Percentiles rank a stretch among this genome's conserved stretches.
These are phyloP conservation scores for Aptenodytes patagonicus DNA, from an alignment of 2,113 vertebrate genomes.

Conservation along the genomic window DNA sequence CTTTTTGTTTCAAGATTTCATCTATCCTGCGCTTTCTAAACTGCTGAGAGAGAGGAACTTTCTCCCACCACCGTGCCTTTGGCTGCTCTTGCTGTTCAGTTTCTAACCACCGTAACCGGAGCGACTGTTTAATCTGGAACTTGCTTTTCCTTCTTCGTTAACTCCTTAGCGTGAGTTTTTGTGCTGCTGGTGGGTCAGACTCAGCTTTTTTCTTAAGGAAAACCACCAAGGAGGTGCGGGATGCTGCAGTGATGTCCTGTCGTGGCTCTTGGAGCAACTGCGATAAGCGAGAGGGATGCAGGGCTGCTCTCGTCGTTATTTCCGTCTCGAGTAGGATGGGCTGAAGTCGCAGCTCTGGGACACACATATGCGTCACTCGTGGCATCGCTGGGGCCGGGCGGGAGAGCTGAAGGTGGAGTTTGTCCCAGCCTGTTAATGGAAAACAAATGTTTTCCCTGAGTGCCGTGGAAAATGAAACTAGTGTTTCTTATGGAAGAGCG, in stretches of 20 bases:
- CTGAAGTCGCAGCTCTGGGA: neutral
- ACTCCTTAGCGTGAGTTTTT: neutral
- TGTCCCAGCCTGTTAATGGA: neutral
- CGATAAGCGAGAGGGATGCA: rapidly evolving
- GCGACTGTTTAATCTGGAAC: neutral
- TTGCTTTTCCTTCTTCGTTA: neutral
- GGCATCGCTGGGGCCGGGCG: neutral
- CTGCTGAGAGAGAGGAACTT: neutral
- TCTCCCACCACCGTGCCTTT: rapidly evolving
- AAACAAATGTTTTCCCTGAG: neutral
- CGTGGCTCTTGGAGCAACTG: rapidly evolving
- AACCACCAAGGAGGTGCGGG: neutral
- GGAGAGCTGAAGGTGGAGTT: neutral
- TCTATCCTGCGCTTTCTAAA: neutral
- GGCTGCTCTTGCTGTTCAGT: neutral
- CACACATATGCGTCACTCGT: rapidly evolving
- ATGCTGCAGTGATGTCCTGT: rapidly evolving
- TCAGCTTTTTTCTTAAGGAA: neutral
- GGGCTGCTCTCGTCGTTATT: neutral
- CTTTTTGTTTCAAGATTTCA: neutral
- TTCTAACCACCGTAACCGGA: neutral
- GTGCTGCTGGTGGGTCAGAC: neutral
- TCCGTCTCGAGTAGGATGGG: neutral
- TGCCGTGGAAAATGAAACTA: neutral
- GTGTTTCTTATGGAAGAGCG: neutral